Conservation (phyloP, 2,888 invertebrate species). For the Zaprionus bogoriensis region DNA sequence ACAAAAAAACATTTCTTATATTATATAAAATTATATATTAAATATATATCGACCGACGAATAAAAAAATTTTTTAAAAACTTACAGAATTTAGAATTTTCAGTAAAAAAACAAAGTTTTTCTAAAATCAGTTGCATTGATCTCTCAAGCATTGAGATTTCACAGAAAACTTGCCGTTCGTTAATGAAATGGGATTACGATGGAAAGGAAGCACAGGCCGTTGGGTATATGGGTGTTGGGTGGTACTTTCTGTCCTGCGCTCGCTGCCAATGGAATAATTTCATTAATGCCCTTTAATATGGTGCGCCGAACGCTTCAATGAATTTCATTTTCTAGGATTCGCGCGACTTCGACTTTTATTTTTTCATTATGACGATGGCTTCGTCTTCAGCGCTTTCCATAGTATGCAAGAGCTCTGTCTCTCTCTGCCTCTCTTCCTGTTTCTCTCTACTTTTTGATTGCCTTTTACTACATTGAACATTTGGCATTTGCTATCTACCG, state of each 20-base stretch:
- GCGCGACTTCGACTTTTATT: slow-evolving; percentile 16
- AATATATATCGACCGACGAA: too few relatives aligned
- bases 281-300: slow-evolving; percentile 65
- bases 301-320: slow-evolving; percentile 56
- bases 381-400: slow-evolving; percentile 9
- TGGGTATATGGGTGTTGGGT: not conserved
- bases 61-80: too few relatives aligned
- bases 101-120: too few relatives aligned
- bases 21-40: too few relatives aligned
- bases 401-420: slow-evolving; percentile 3
- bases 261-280: slow-evolving; percentile 51
- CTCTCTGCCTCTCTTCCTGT: slow-evolving; percentile 9
- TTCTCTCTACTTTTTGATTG: slow-evolving; percentile 35
- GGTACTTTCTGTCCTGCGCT: slow-evolving; percentile 12
- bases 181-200: slow-evolving; percentile 16
- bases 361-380: slow-evolving; percentile 68
- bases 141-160: too few relatives aligned
- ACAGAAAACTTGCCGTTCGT: not conserved
- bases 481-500: slow-evolving; percentile 66
- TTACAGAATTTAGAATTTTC: too few relatives aligned
- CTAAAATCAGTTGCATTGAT: too few relatives aligned
- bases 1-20: too few relatives aligned
- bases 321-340: slow-evolving; percentile 39
- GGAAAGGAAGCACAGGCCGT: not conserved
- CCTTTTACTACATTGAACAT: slow-evolving; percentile 67